phyloP scores from a whole-genome alignment of 2,113 vertebrate species.

The Nettapus auritus region DNA sequence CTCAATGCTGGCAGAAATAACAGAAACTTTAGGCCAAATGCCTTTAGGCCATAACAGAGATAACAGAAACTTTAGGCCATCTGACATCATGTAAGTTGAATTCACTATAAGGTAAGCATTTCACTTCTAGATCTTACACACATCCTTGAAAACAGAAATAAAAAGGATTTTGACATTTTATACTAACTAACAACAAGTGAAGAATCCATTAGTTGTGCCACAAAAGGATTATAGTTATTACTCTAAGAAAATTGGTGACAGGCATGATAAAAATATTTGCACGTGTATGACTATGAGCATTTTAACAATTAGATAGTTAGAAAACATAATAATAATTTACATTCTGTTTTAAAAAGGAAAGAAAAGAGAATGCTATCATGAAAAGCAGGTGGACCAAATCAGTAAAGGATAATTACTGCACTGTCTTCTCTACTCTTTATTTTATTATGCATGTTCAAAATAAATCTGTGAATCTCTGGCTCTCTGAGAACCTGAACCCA shows the following conservation, averaged over 20 bases:
- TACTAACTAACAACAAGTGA: background rate
- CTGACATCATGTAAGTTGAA: accelerated
- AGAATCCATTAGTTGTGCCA: background rate
- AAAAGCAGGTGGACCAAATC: background rate
- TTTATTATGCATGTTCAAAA: background rate
- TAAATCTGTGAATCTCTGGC: background rate
- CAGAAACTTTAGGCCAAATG: background rate
- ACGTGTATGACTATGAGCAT: background rate
- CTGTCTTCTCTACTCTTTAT: background rate
- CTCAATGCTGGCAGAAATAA: background rate
- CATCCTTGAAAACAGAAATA: background rate
- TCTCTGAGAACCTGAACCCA: background rate
- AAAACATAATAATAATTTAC: background rate
- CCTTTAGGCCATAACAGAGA: no score
- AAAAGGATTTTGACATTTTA: background rate
- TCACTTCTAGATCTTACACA: background rate
- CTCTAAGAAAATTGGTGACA: background rate
- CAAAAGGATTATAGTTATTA: background rate
- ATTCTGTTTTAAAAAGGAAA: background rate
- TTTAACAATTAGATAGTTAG: background rate
- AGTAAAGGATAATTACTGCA: background rate
- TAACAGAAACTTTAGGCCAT: background rate
- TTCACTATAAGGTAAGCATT: background rate
- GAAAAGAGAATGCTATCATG: background rate
- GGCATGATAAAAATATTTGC: background rate